Conservation (phyloP, 2,797 vertebrate genomes). For the Diceros bicornis region DNA sequence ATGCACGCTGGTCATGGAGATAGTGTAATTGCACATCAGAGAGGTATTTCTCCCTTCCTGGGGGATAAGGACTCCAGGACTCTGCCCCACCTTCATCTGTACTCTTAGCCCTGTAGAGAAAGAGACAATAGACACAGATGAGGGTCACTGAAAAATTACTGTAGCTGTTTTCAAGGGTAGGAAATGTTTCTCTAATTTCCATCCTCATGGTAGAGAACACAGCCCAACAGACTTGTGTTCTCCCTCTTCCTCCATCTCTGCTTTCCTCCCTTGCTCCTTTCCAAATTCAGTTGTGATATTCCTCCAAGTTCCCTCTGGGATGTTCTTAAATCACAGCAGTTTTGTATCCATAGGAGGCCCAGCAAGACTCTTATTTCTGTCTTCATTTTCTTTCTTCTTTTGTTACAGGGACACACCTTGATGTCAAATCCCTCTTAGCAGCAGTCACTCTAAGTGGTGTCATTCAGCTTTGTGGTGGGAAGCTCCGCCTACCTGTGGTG, state of each 20-base stretch:
- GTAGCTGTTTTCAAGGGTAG: neutral
- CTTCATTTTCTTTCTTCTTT: constrained; percentile 51
- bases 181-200: neutral
- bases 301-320: neutral
- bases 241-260: neutral
- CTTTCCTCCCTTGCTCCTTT: neutral
- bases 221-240: neutral
- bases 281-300: neutral
- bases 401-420: neutral
- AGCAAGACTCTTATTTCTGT: neutral
- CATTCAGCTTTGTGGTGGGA: neutral
- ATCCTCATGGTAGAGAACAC: neutral
- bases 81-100: constrained; percentile 42
- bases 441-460: neutral
- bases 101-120: constrained; percentile 31
- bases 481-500: neutral
- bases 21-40: constrained; percentile 40
- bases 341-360: constrained; percentile 37
- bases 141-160: neutral
- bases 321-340: constrained; percentile 48
- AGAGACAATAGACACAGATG: neutral
- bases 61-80: neutral
- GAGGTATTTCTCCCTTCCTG: neutral
- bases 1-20: neutral
- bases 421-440: neutral